phyloP scores from a whole-genome alignment of 1,140 invertebrate genomes.

The Temnothorax longispinosus region DNA sequence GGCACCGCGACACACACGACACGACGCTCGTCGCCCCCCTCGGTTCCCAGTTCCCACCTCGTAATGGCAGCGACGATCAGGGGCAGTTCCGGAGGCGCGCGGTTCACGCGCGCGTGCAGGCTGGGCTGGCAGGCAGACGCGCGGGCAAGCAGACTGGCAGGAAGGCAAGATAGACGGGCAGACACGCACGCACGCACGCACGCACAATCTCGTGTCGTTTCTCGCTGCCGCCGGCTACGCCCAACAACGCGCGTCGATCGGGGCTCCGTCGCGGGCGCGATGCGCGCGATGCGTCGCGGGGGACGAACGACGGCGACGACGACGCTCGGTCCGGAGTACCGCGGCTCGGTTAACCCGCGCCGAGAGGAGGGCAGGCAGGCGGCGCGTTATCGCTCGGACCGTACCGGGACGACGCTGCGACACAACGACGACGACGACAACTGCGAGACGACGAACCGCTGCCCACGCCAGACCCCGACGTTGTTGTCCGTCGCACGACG shows the following conservation, averaged over 20 bases:
- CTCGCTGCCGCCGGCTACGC: constrained; percentile 64
- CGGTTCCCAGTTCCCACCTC: not conserved
- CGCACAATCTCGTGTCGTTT: constrained; percentile 49
- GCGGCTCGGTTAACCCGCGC: not conserved
- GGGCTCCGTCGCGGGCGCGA: constrained; percentile 48
- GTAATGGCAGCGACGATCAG: constrained; percentile 62
- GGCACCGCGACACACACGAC: not conserved
- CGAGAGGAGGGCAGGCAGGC: not conserved
- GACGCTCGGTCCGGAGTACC: not conserved
- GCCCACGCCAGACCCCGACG: constrained; percentile 72
- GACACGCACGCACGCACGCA: not conserved
- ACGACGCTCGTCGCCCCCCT: not conserved
- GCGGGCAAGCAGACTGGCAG: not conserved
- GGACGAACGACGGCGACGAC: not conserved
- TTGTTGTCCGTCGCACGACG: constrained; percentile 72
- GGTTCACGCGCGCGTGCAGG: not conserved
- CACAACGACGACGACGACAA: not conserved
- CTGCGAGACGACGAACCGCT: constrained; percentile 54
- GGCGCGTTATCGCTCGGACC: not conserved
- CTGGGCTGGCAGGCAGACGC: not conserved
- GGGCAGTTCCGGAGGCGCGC: not conserved
- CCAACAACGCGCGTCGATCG: constrained; percentile 52
- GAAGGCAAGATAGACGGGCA: not conserved
- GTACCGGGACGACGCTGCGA: not conserved
- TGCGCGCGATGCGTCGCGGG: constrained; percentile 51